Evolutionary conservation across 2,113 vertebrate species (phyloP), one percentile per base, ranked within the genome.

Genomic region (Charadrius vociferus): DNA sequence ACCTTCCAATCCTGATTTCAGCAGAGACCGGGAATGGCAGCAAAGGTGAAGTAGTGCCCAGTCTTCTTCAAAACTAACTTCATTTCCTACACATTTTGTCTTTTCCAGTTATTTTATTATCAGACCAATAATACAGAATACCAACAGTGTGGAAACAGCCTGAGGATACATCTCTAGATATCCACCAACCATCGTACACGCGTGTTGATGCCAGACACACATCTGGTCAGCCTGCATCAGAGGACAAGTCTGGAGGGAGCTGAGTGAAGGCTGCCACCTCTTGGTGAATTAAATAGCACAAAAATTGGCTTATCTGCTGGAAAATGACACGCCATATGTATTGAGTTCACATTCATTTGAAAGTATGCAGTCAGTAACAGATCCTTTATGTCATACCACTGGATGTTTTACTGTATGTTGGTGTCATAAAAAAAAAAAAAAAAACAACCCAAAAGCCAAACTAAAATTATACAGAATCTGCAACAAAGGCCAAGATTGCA

Each of bases 251-350:
- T 55, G 43, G 52, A 94, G 87, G 91, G 81, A 94, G 43, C 7
- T 58, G 59, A 83, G 80, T 81, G 86, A 91, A 94, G 77, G 56
- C 73, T 95, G 91, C 84, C 87, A 94, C 90, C 89, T 96, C 89
- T 95, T 61, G 87, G 87, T 80, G 56, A 95, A 56, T 63, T 84
- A 71, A 94, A 87, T 9, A 89, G n/a, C 75, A 88, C 36, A 52
- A 43, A 93, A 32, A 67, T 39, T 49, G 52, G 36, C 8, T 79
- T 36, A 27, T 65, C 16, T 85, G 27, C 19, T 36, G 32, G 37
- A 82, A 91, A 78, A 63, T 16, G 27, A 75, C 24, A 79, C 1
- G 1, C 58, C 61, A 29, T 14, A 39, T 29, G 14, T 52, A 45
- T 10, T 65, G 39, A 63, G 43, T 43, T 81, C 26, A 58, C 20